phyloP scores from a whole-genome alignment of 2,113 vertebrate genomes.

The Lampris megalopsis region DNA sequence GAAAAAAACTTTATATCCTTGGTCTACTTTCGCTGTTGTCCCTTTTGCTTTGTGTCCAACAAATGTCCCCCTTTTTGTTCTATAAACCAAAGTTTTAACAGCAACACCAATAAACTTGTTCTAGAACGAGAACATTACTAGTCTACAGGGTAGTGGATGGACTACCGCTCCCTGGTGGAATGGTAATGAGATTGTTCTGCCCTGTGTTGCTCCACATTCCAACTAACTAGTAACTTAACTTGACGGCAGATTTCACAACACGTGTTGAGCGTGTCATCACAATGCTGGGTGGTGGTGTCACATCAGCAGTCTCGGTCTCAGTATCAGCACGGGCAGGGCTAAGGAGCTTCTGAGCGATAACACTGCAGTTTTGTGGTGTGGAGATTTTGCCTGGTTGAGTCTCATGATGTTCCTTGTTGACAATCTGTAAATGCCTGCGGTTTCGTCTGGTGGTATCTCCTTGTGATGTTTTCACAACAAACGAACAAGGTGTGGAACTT shows the following conservation, averaged over 20 bases:
- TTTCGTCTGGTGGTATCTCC: too few relatives aligned
- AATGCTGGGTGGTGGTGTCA: background rate
- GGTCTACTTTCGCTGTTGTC: too few relatives aligned
- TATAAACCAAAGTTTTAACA: too few relatives aligned
- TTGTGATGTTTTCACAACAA: too few relatives aligned
- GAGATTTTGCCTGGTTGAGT: background rate
- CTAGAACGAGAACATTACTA: too few relatives aligned
- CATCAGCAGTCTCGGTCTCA: background rate
- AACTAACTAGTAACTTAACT: background rate
- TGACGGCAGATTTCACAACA: background rate
- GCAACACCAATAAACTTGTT: too few relatives aligned
- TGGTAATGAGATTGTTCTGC: background rate
- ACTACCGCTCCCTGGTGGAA: too few relatives aligned
- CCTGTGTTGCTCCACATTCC: background rate
- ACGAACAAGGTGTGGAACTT: background rate
- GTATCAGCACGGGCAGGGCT: background rate
- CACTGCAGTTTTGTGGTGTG: background rate
- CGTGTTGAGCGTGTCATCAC: background rate
- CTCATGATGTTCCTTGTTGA: background rate
- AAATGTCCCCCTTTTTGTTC: too few relatives aligned
- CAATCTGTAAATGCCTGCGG: background rate
- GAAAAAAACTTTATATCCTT: too few relatives aligned
- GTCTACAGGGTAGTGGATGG: too few relatives aligned
- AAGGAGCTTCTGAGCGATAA: background rate
- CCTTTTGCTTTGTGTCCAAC: too few relatives aligned